Evolutionary conservation across 2,113 vertebrate species (phyloP), one percentile per base, ranked within the genome.

Genomic region (Penelope pileata): DNA sequence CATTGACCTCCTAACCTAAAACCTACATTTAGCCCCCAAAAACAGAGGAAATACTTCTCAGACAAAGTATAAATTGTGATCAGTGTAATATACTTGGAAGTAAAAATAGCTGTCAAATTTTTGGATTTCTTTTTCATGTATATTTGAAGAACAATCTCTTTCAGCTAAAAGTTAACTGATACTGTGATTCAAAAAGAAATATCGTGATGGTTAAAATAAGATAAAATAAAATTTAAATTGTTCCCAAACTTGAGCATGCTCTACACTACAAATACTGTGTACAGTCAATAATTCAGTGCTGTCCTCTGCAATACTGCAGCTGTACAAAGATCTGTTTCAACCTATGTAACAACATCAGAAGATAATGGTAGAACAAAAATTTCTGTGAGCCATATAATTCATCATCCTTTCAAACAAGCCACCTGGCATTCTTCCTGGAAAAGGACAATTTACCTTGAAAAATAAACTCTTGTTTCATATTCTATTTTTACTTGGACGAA

Each of bases 241-340:
- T 84, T 12, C 10, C 19, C 5, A 72, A 47, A 89, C 1, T 69
- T 73, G 7, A 87, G 12, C 10, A 43, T 67, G 27, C 7, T 54
- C 26, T 75, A 14, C 40, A 66, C 0, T 36, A 30, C 48, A 40
- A 12, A 7, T 58, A 45, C 9, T 47, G 16, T 75, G 70, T 43
- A 32, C 10, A 83, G 7, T 12, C 24, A 29, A 69, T 58, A 86
- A 94, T 58, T 91, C 91, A 45, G 50, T 90, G 30, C 67, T 88
- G 81, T 5, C 36, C 96, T 93, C 78, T 66, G 62, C 6, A 5
- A 66, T 80, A 76, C 45, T 83, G 50, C 66, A 67, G 43, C 36
- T 70, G 15, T 58, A 88, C 91, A 94, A 93, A 48, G 88, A 72
- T 95, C 83, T 91, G 16, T 96, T 93, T 75, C 42, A 73, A 92